A percentile compares a stretch with the other conserved stretches of the same genome.
These are phyloP conservation scores for Antigone vipio DNA, from an alignment of 2,113 vertebrate species.

Conservation along the genomic window DNA sequence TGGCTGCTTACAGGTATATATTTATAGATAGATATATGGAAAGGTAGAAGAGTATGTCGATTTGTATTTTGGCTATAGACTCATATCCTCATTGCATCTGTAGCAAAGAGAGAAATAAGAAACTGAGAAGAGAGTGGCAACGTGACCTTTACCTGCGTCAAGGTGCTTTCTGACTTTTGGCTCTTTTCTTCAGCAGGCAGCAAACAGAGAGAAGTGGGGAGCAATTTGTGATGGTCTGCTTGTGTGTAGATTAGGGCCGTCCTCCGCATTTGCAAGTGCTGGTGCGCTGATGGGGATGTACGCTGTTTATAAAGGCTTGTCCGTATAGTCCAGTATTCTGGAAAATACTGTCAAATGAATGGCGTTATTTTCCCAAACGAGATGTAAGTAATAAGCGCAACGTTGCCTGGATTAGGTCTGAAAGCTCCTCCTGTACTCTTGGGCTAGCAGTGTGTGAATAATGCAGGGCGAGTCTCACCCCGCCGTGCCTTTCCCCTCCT, in stretches of 20 bases:
- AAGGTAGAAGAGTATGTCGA: neutral
- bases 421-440: neutral
- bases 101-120: neutral
- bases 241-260: neutral
- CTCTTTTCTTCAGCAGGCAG: neutral
- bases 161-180: neutral
- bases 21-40: neutral
- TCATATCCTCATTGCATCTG: neutral
- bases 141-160: neutral
- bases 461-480: neutral
- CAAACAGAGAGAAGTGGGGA: neutral
- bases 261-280: neutral
- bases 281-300: neutral
- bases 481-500: neutral
- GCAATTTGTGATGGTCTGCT: neutral
- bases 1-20: neutral
- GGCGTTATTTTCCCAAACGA: neutral
- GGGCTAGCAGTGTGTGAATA: neutral
- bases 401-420: neutral
- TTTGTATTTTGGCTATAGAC: neutral
- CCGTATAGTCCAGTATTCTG: neutral
- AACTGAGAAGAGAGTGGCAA: neutral
- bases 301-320: neutral
- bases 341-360: neutral
- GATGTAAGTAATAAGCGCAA: neutral